These are phyloP conservation scores for Pteronotus mesoamericanus DNA, from an alignment of 2,797 vertebrate genomes.

Conservation along the genomic window DNA sequence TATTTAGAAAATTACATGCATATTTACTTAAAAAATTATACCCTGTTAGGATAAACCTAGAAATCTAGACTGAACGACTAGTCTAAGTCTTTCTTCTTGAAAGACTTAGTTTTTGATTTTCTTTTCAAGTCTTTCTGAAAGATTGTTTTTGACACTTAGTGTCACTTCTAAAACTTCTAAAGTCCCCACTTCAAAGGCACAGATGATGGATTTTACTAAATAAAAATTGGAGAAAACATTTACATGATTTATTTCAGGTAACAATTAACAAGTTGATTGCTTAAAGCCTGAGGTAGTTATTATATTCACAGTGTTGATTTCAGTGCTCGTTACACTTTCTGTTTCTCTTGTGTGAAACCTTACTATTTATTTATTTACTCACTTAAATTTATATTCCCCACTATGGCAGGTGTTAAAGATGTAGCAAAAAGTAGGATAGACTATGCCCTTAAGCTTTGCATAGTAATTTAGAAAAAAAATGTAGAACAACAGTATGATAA, in stretches of 20 bases:
- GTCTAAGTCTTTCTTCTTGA: too few species aligned
- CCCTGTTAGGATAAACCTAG: not conserved
- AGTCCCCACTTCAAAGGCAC: not conserved
- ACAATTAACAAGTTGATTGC: not conserved
- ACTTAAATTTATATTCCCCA: slow-evolving; percentile 23
- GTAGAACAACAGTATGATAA: not conserved
- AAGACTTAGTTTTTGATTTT: not conserved
- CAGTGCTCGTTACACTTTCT: not conserved
- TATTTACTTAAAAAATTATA: not conserved
- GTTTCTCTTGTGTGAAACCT: not conserved
- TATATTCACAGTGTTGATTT: not conserved
- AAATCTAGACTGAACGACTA: not conserved
- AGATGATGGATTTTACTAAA: not conserved
- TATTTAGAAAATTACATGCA: slow-evolving; percentile 23
- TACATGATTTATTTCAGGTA: not conserved
- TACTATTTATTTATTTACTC: not conserved
- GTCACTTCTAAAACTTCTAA: not conserved
- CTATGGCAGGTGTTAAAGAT: not conserved
- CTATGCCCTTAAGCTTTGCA: not conserved
- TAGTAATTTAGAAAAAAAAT: not conserved
- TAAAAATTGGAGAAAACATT: not conserved
- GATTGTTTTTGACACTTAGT: not conserved
- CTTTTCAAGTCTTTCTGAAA: not conserved
- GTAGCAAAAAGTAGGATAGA: not conserved
- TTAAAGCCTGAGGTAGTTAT: not conserved